A percentile compares a stretch with the other conserved stretches of the same genome.
phyloP scores from a whole-genome alignment of 2,888 invertebrate genomes.

The Tenthredo mesomela region DNA sequence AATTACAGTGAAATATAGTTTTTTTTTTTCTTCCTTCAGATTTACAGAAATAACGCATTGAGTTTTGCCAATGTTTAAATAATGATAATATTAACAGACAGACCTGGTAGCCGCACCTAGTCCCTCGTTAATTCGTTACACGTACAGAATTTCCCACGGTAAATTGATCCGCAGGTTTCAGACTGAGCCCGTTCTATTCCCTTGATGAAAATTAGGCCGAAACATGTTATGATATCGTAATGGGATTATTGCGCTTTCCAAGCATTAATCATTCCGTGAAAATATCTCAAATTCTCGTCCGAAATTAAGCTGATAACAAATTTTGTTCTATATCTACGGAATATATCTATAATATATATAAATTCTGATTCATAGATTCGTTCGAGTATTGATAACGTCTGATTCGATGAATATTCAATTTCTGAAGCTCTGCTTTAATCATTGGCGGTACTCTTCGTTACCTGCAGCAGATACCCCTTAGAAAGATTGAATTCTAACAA shows the following conservation, averaged over 20 bases:
- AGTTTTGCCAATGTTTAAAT: slow-evolving; percentile 6
- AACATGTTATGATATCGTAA: slow-evolving; percentile 26
- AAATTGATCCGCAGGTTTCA: slow-evolving; percentile 40
- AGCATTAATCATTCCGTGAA: not conserved
- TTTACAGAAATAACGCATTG: not conserved
- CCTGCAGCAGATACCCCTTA: not conserved
- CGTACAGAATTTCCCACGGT: slow-evolving; percentile 31
- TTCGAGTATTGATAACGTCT: not conserved
- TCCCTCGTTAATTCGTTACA: slow-evolving; percentile 37
- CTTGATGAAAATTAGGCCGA: slow-evolving; percentile 18
- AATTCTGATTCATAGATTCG: not conserved
- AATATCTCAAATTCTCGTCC: not conserved
- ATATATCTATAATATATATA: too few relatives aligned
- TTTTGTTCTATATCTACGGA: not conserved
- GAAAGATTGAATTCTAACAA: not conserved
- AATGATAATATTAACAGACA: not conserved
- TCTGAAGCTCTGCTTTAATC: not conserved
- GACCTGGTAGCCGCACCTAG: not conserved
- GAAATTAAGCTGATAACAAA: not conserved
- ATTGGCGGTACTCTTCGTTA: slow-evolving; percentile 14
- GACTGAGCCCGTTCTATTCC: slow-evolving; percentile 36
- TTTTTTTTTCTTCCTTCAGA: not conserved
- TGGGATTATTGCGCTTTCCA: slow-evolving; percentile 10
- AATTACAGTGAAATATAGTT: slow-evolving; percentile 11
- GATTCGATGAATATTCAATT: slow-evolving; percentile 19